Evolutionary conservation across 1,140 invertebrate genomes (phyloP).

Genomic region (Dendrolimus kikuchii): DNA sequence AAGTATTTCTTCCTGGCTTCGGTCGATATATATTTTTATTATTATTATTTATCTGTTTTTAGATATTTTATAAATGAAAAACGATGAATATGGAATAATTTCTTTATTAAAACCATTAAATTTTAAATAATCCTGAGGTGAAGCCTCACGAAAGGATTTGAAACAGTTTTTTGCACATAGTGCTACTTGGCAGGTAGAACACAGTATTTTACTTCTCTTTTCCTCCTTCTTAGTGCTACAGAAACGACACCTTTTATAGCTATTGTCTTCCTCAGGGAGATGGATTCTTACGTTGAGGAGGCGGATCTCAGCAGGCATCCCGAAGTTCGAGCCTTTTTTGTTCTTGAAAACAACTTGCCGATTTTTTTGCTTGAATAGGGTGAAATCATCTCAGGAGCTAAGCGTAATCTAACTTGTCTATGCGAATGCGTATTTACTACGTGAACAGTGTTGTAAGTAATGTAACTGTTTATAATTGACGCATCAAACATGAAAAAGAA

Average conservation of each 20-base stretch:
- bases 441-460: constrained; percentile 28
- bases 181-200: constrained; percentile 21
- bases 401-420: constrained; percentile 25
- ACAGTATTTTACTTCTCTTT: constrained; percentile 25
- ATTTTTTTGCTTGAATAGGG: constrained; percentile 15
- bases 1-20: constrained; percentile 22
- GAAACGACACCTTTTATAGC: constrained; percentile 29
- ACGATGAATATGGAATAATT: constrained; percentile 17
- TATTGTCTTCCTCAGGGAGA: constrained; percentile 17
- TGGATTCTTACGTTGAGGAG: constrained; percentile 23
- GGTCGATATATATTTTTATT: constrained; percentile 16
- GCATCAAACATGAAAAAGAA: constrained; percentile 18
- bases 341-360: constrained; percentile 12
- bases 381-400: constrained; percentile 22
- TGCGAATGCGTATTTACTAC: constrained; percentile 19
- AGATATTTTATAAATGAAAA: constrained; percentile 1
- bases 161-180: constrained; percentile 26
- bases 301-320: constrained; percentile 22
- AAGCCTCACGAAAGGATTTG: constrained; percentile 21
- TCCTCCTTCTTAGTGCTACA: constrained; percentile 27
- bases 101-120: constrained; percentile 15
- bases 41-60: constrained; percentile 4
- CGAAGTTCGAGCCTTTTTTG: constrained; percentile 16
- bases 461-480: constrained; percentile 30
- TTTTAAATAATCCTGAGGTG: constrained; percentile 16